Conservation (phyloP, 1,140 invertebrate genomes). For the Planococcus citri region DNA sequence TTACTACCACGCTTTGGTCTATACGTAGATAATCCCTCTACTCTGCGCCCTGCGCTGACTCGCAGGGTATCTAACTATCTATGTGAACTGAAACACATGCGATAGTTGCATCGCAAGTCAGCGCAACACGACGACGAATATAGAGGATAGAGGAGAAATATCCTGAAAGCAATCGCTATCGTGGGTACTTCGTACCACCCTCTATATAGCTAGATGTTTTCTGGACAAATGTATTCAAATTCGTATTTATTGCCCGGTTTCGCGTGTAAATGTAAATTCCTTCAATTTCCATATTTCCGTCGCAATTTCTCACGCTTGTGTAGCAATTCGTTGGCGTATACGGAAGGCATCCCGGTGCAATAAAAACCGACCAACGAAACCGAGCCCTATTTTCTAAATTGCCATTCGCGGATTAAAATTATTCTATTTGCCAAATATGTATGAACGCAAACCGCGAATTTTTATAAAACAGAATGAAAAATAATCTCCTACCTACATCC, state of each 20-base stretch:
- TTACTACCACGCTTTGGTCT: background rate
- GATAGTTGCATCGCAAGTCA: background rate
- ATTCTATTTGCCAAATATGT: background rate
- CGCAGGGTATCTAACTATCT: no score
- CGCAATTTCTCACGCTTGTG: constrained; percentile 2
- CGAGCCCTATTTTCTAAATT: background rate
- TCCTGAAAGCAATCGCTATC: background rate
- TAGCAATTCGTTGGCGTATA: no score
- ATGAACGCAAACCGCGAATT: no score
- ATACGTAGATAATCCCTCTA: no score
- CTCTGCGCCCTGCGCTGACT: no score
- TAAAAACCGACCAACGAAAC: background rate
- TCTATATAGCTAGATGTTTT: background rate
- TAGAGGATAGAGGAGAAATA: background rate
- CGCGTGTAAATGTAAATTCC: constrained; percentile 11
- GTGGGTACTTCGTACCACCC: background rate
- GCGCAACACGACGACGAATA: background rate
- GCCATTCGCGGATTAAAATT: constrained; percentile 9
- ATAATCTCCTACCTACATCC: no score
- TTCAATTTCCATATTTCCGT: constrained; percentile 15
- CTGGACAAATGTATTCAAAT: constrained; percentile 18
- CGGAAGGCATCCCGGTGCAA: background rate
- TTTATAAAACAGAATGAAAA: no score
- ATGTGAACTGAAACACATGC: constrained; percentile 14
- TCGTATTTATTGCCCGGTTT: background rate